Conservation (phyloP, 2,888 invertebrate genomes). For the Leptinotarsa tumamoca region DNA sequence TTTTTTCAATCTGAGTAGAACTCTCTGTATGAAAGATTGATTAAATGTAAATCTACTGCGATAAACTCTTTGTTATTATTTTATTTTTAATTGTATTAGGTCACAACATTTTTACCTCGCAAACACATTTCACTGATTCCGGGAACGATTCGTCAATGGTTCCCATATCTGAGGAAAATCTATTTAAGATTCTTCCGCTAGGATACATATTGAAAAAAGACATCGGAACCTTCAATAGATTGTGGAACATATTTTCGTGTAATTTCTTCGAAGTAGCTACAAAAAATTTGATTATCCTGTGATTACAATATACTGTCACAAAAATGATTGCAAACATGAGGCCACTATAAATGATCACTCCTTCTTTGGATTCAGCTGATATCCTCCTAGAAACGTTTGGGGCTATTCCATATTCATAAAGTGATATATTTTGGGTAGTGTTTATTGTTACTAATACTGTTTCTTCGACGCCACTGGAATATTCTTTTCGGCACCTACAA, state of each 20-base stretch:
- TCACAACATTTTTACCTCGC: background rate
- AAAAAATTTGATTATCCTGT: background rate
- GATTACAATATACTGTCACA: background rate
- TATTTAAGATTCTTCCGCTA: conserved; percentile 1
- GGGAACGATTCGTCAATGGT: background rate
- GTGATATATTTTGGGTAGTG: background rate
- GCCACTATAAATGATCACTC: background rate
- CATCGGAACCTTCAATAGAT: background rate
- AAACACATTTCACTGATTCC: background rate
- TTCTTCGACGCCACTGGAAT: background rate
- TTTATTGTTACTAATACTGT: too few relatives aligned
- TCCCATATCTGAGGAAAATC: background rate
- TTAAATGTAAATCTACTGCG: too few relatives aligned
- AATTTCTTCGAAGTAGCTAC: background rate
- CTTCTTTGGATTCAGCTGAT: background rate
- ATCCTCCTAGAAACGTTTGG: background rate
- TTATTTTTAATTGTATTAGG: too few relatives aligned
- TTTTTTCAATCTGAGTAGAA: too few relatives aligned
- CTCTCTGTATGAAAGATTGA: too few relatives aligned
- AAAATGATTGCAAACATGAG: background rate
- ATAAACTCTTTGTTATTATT: too few relatives aligned
- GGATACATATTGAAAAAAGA: background rate
- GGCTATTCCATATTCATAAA: background rate
- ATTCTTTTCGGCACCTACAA: conserved; percentile 66
- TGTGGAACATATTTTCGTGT: background rate